Evolutionary conservation across 2,113 vertebrate species (phyloP), one percentile per base, ranked within the genome.

Genomic region (Abramis brama): DNA sequence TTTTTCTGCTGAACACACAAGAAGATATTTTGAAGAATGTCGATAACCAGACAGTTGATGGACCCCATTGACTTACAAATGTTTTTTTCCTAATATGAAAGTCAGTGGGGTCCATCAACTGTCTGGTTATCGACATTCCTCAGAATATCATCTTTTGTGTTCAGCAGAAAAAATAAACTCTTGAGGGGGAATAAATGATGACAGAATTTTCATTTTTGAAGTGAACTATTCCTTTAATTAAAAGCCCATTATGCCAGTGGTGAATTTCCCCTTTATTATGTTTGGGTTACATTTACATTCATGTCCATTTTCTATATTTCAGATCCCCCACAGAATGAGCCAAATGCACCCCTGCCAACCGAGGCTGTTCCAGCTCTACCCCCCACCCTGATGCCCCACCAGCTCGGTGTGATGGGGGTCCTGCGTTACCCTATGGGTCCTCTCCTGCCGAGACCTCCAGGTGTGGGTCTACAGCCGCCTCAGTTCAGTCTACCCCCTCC

Each of bases 311-410:
- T 73, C 87, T 85, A 81, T 89, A 86, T 92, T 87, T 25, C 92
- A 99, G 98, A 98, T 94, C 88, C 94, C 86, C 92, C 94, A 71
- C 91, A 96, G 88, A 95, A 93, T 90, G 97, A 98, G 52, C 93
- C 96, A 84, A 90, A 93, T 83, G 92, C 91, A 55, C 97, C 95
- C 83, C 94, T 95, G 47, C 96, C 96, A 43, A 92, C 93, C 2
- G 97, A 98, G 82, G 94, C 94, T 59, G 92, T 95, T 89, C 96
- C 97, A 60, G 93, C 96, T 45, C 3, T 43, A 8, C 93, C 97
- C 1, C 79, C 97, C 82, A 96, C 92, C 87, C 91, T 95, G 86
- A 93, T 96, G 91, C 96, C 94, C 7, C 96, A 94, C 59, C 97
- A 95, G 85, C 91, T 97, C 87, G 96, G 94, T 79, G 92, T 96